Conservation (phyloP, 2,113 vertebrate genomes). For the Brachypteracias leptosomus region DNA sequence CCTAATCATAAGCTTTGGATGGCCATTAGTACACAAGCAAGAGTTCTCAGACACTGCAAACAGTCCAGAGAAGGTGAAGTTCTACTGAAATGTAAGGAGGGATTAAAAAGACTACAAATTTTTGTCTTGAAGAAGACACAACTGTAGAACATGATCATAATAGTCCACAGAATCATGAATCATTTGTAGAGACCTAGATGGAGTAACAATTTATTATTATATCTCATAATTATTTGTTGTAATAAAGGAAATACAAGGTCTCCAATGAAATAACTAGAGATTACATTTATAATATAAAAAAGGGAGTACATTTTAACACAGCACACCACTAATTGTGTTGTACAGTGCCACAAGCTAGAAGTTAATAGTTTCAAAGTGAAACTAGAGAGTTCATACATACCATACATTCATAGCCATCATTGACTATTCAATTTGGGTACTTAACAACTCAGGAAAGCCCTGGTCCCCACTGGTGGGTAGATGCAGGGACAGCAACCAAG, state of each 20-base stretch:
- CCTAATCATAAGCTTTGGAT: not conserved
- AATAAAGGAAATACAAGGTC: not conserved
- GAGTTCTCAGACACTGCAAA: not conserved
- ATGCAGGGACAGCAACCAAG: not conserved
- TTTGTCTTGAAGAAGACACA: not conserved
- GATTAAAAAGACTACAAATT: not conserved
- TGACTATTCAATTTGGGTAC: not conserved
- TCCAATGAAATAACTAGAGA: not conserved
- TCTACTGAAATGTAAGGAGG: not conserved
- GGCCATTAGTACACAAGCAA: not conserved
- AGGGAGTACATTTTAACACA: not conserved
- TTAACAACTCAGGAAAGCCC: not conserved
- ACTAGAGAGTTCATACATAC: not conserved
- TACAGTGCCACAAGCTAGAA: not conserved
- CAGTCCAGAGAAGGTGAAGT: not conserved
- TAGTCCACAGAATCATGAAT: not conserved
- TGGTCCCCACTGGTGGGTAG: too few relatives aligned
- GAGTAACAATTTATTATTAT: not conserved
- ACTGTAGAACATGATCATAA: rapidly evolving
- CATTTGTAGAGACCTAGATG: not conserved
- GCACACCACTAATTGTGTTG: not conserved
- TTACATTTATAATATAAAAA: not conserved
- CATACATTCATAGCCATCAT: too few relatives aligned
- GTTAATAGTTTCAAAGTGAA: not conserved
- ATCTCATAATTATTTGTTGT: not conserved